Evolutionary conservation across 2,113 vertebrate genomes (phyloP), one percentile per base, ranked within the genome.

Genomic region (Phalacrocorax brasilianus): DNA sequence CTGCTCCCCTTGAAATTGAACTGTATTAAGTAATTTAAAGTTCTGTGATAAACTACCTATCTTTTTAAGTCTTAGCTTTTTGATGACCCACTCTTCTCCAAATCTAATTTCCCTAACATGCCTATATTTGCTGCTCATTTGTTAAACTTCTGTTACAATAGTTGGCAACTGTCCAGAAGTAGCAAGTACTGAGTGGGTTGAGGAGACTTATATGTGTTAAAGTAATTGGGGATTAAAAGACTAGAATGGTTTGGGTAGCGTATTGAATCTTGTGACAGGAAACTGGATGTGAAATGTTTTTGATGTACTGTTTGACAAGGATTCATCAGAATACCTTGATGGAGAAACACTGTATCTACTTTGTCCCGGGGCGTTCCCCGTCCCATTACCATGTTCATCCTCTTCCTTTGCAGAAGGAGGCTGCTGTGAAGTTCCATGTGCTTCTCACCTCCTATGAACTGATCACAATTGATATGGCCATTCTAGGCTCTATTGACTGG

Each of bases 401-500:
- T 93, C 63, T 86, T 70, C 32, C 44, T 87, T 88, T 95, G 96
- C 97, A 99, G 99, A 99, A 99, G 98, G 99, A 99, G 96, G 99
- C 99, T 18, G 97, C 98, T 32, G 98, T 99, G 87, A 99, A 99
- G 91, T 99, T 99, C 89, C 99, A 99, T 0, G 99, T 99, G 76
- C 97, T 99, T 76, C 97, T 99, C 75, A 99, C 99, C 0, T 99
- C 99, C 22, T 99, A 99, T 50, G 99, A 99, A 95, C 94, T 99
- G 96, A 99, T 99, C 79, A 99, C 99, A 84, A 99, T 99, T 56
- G 99, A 99, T 72, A 99, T 99, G 98, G 99, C 99, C 55, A 99
- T 99, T 84, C 95, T 99, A 68, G 99, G 99, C 53, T 99, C 99
- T 71, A 99, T 99, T 83, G 99, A 99, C 91, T 99, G 99, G 99